Base-by-base conservation (phyloP, 2,888 invertebrate genomes). In the Dasypolia templi region DNA sequence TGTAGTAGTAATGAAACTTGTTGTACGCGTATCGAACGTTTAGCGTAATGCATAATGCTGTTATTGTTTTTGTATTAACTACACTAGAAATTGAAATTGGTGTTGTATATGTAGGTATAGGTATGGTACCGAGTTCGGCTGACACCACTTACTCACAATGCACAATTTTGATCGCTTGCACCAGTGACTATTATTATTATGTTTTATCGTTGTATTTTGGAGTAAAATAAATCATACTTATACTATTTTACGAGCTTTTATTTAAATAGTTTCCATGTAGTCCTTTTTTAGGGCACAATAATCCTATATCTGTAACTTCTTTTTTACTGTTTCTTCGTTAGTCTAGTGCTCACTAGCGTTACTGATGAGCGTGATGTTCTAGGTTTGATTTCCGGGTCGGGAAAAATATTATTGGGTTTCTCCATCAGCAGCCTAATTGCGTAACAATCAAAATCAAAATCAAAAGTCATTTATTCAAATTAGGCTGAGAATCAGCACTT, bases 1-100 rank as follows among this genome's bases (percentile, higher is more conserved):
- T 81, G 81, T 4, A 22, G 59, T 7, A 0, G 0, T 0, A 42
- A 5, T 7, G 64, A 79, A 69, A 3, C 11, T 7, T 81, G 81
- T 35, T 81, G 81, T 35, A 19, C 26, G 17, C 44, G 22, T 29
- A 22, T 1, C 11, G 17, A 39, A 19, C 4, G 0, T n/a, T 2
- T 14, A 12, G 4, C 2, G 32, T 70, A 67, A 51, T 35, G 35
- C 1, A 39, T 26, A 3, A 19, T 17, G 5, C 22, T 22, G 1
- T 44, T 29, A 11, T 9, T 32, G 9, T n/a, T 46, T 22, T 5
- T 46, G 26, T 19, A 19, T 44, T 42, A 19, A 22, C 7, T 29
- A 42, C 11, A 32, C n/a, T 32, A 32, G 0, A 6, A n/a, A 7
- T n/a, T 4, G 2, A 44, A 62, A n/a, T 19, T 39, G 22, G 39